phyloP scores from a whole-genome alignment of 2,113 vertebrate species.

The Dolichallabes microphthalmus region DNA sequence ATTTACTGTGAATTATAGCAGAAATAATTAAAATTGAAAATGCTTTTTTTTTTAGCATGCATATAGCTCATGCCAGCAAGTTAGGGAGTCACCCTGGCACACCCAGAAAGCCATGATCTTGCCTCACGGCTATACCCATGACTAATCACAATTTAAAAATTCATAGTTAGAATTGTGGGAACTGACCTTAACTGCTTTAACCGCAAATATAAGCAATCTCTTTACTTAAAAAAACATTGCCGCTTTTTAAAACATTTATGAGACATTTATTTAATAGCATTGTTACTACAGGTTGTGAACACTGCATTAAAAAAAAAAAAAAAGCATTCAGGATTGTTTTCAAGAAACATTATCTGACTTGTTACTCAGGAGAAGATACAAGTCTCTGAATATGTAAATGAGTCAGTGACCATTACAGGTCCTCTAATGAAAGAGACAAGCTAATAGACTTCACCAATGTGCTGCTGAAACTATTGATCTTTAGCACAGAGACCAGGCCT shows the following conservation, averaged over 20 bases:
- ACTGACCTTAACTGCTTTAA: not conserved
- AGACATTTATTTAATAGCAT: not conserved
- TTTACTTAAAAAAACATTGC: not conserved
- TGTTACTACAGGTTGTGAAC: not conserved
- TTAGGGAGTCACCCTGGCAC: no score
- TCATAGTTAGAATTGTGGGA: no score
- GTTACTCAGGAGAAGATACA: not conserved
- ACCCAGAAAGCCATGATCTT: no score
- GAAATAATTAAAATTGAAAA: no score
- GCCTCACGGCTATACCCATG: no score
- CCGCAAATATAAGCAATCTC: not conserved
- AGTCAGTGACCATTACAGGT: not conserved
- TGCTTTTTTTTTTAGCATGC: no score
- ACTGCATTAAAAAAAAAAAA: not conserved
- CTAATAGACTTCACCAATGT: conserved; percentile 29
- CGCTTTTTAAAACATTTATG: not conserved
- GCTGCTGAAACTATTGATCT: conserved; percentile 34
- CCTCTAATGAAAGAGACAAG: conserved; percentile 23
- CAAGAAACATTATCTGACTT: not conserved
- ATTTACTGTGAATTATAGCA: no score
- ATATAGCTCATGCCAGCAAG: no score
- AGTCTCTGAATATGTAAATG: not conserved
- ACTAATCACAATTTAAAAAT: no score
- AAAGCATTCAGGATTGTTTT: not conserved
- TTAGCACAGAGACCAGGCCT: conserved; percentile 14